Base-by-base conservation (phyloP, 2,113 vertebrate species). In the Gallinago media region DNA sequence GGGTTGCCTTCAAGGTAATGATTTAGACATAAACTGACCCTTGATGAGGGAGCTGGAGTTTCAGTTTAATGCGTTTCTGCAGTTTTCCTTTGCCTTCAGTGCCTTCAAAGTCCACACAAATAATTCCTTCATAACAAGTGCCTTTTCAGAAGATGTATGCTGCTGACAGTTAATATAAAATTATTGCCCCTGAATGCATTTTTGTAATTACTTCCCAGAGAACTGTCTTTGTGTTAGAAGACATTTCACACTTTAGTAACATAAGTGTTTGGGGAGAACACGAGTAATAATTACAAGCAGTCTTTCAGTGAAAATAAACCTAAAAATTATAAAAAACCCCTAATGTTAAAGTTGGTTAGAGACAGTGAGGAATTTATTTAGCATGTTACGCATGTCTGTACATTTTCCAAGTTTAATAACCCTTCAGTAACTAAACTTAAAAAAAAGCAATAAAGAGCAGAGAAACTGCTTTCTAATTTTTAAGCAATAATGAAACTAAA, bases 191-290 rank as follows among this genome's bases (percentile, higher is more conserved):
- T 98, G 98, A 98, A 98, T 98, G 98, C 98, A 98, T 98, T 98
- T 98, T 97, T 96, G 97, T 98, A 98, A 98, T 98, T 98, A 98
- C 98, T 98, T 98, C 97, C 98, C 97, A 98, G 98, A 98, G 98
- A 98, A 98, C 98, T 97, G 98, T 98, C 98, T 98, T 98, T 98
- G 97, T 98, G 97, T 98, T 98, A 97, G 97, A 98, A 98, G 98
- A 98, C 97, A 97, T 98, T 98, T 98, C 97, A 97, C 98, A 98
- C 98, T 98, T 98, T 98, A 98, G 98, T 97, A 98, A 97, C 98
- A 91, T 98, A 98, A 98, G 98, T 98, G 98, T 98, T 98, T 98
- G 83, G 98, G 98, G 98, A 98, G 95, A 97, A 97, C 96, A 96
- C 54, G 96, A 96, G 97, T 97, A 97, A 97, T 98, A 98, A 98